Conservation (phyloP, 2,888 invertebrate species). For the Protophormia terraenovae region DNA sequence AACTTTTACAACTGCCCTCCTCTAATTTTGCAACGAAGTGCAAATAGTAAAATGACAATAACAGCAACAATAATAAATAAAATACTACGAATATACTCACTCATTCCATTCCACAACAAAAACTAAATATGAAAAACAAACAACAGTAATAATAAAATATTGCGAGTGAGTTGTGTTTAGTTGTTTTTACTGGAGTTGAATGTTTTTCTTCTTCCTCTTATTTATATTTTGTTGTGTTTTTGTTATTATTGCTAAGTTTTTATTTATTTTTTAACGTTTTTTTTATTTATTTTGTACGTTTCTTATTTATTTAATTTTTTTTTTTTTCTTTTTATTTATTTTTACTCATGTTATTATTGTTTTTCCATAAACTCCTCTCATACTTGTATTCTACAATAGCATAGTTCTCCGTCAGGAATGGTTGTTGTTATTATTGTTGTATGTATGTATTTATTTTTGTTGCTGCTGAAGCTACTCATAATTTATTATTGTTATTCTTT, state of each 20-base stretch:
- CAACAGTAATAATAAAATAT: slow-evolving; percentile 44
- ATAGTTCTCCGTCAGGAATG: background rate
- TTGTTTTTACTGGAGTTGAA: slow-evolving; percentile 45
- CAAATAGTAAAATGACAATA: slow-evolving; percentile 69
- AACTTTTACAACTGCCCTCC: background rate
- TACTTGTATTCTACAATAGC: background rate
- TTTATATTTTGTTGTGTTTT: slow-evolving; percentile 41
- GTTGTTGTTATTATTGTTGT: slow-evolving; percentile 29
- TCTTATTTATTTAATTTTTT: slow-evolving; percentile 35
- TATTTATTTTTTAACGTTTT: slow-evolving; percentile 52
- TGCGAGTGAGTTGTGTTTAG: no score
- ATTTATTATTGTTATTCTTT: slow-evolving; percentile 44
- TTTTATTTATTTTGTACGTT: slow-evolving; percentile 42
- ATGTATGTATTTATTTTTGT: slow-evolving; percentile 8
- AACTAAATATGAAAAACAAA: slow-evolving; percentile 10
- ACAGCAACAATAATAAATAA: slow-evolving; percentile 66
- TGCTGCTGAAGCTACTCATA: slow-evolving; percentile 15
- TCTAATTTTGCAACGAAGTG: slow-evolving; percentile 38
- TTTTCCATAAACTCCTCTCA: slow-evolving; percentile 44
- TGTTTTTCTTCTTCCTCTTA: slow-evolving; percentile 24
- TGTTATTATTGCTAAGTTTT: slow-evolving; percentile 59
- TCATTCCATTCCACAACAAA: no score
- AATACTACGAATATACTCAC: slow-evolving; percentile 49
- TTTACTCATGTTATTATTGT: slow-evolving; percentile 46
- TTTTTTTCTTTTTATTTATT: slow-evolving; percentile 43